A percentile compares a stretch with the other conserved stretches of the same genome.
These are phyloP conservation scores for Pandemis cinnamomeana DNA, from an alignment of 2,888 invertebrate species.

Conservation along the genomic window DNA sequence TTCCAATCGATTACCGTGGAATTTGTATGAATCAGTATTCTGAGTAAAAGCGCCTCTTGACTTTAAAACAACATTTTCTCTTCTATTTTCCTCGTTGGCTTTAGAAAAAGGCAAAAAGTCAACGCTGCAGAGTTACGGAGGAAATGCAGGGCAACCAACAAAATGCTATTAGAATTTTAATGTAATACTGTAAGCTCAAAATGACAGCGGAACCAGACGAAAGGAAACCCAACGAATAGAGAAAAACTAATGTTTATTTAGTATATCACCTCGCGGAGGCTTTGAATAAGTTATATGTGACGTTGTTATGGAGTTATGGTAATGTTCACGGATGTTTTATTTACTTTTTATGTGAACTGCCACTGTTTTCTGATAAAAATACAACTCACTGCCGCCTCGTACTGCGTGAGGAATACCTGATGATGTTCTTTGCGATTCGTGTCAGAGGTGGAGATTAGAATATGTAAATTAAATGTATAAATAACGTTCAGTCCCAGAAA, in stretches of 20 bases:
- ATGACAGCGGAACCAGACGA: not conserved
- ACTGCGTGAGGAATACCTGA: not conserved
- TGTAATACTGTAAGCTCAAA: constrained; percentile 3
- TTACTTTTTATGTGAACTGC: constrained; percentile 1
- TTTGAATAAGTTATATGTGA: constrained; percentile 11
- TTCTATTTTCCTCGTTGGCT: not conserved
- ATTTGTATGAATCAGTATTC: not conserved
- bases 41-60: not conserved
- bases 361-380: not conserved
- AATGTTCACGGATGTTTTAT: constrained; percentile 4
- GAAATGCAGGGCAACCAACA: not conserved
- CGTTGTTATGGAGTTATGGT: constrained; percentile 16
- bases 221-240: not conserved
- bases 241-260: constrained; percentile 15
- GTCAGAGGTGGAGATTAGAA: not conserved
- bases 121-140: not conserved
- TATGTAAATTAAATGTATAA: not conserved
- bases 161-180: constrained; percentile 10
- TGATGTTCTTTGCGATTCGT: not conserved
- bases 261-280: not conserved
- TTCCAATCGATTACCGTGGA: not conserved
- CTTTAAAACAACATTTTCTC: not conserved
- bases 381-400: not conserved
- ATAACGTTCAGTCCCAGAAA: too few relatives aligned
- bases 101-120: constrained; percentile 1